Base-by-base conservation (phyloP, 2,113 vertebrate genomes). In the Rousettus leschenaultii region DNA sequence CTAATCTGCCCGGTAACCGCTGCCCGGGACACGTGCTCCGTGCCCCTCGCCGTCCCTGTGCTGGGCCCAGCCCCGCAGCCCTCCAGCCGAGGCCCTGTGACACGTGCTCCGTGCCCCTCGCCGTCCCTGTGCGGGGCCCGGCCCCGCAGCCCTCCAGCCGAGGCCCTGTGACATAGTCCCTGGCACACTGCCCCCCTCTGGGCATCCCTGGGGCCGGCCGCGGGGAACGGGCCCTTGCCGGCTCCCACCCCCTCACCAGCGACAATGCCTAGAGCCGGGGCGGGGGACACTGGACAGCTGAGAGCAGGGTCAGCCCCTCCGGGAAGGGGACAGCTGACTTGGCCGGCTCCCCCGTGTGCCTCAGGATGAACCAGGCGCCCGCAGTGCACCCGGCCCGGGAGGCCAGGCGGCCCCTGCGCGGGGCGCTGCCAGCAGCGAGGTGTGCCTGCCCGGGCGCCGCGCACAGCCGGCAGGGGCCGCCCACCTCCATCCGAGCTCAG, bases 31-130 rank as follows among this genome's bases (percentile, higher is more conserved):
- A 1, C 2, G 5, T 5, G 18, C 13, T 38, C 40, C 2, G 19
- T 2, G 21, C 3, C 11, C 16, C 10, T 0, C 7, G 1, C 5
- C 7, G 4, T 4, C 28, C 40, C 8, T 13, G 2, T 38, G 0
- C 5, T 19, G 33, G 7, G 33, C 28, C 13, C n/a, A 1, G 16
- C 30, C 2, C 22, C 0, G 0, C 45, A 30, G 6, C 16, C 10
- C 9, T 65, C 16, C 15, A 19, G 21, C 7, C 12, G 19, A n/a
- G 45, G 45, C 45, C 12, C 45, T 7, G 43, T 45, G 43, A 45
- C 9, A 45, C n/a, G n/a, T n/a, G n/a, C n/a, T n/a, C n/a, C n/a
- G n/a, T n/a, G n/a, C n/a, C n/a, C n/a, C n/a, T 0, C 7, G 1
- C 5, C 7, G 4, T 4, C 28, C 40, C 8, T 13, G 2, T 38